Evolutionary conservation across 2,113 vertebrate genomes (phyloP), one percentile per base, ranked within the genome.

Genomic region (Phylloscopus trochiloides): DNA sequence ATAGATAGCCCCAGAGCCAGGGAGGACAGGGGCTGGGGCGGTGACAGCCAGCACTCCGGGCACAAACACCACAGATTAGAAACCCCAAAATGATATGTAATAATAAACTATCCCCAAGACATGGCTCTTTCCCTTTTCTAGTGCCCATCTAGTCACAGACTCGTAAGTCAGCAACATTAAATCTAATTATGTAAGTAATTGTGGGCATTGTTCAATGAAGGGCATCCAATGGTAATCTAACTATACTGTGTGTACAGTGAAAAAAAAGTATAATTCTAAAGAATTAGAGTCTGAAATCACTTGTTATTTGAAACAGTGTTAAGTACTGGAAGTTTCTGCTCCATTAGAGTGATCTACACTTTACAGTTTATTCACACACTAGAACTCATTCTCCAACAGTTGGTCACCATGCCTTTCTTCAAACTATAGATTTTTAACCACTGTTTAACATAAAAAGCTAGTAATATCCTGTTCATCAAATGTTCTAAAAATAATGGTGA

Each of bases 41-140:
- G 18, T 31, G 19, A 19, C n/a, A 61, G 28, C 55, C 3, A 1
- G 28, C 34, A 32, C 45, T 31, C 21, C 0, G 0, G 45, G 28
- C 50, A 66, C 26, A 31, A 40, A 79, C 40, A 43, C 26, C 32
- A 34, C 48, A 34, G 24, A 65, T 34, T 15, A 36, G 40, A 65
- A 29, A 19, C 40, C 40, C 40, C 0, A 5, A 54, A 79, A 66
- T 25, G 0, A 36, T 25, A 24, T 4, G 12, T 26, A 40, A 9
- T 31, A 43, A 79, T 31, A 31, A 66, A 45, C 50, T 51, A 55
- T 29, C 12, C 20, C 7, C 16, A 55, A 32, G n/a, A 66, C 17
- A 47, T 10, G 26, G 26, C 36, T 83, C n/a, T 7, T 75, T 45
- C 22, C 36, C 42, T 75, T 32, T 20, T 34, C 71, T 65, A 28